These are phyloP conservation scores for Odontamblyopus lacepedii DNA, from an alignment of 2,797 vertebrate genomes.

Conservation along the genomic window DNA sequence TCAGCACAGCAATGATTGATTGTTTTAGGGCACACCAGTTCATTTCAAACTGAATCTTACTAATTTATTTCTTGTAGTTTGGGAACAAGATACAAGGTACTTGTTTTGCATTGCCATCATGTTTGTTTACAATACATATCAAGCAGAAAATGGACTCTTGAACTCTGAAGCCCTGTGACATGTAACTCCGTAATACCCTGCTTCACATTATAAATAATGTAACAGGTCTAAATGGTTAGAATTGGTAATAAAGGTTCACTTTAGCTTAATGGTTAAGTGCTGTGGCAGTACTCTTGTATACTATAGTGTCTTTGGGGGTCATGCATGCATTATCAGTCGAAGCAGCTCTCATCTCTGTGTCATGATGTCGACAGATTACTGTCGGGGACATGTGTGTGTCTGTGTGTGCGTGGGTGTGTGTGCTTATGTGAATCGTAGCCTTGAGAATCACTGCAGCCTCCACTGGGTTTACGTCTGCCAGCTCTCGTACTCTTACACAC, in stretches of 20 bases:
- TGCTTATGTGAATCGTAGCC: slow-evolving; percentile 33
- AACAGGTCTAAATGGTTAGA: background rate
- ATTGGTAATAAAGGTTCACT: slow-evolving; percentile 13
- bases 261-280: slow-evolving; percentile 16
- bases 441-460: slow-evolving; percentile 55
- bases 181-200: background rate
- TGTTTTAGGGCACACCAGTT: background rate
- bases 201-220: slow-evolving; percentile 5
- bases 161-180: background rate
- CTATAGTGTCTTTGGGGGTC: slow-evolving; percentile 26
- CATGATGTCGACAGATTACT: slow-evolving; percentile 71
- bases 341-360: slow-evolving; percentile 37
- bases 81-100: background rate
- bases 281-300: background rate
- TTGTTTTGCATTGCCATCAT: slow-evolving; percentile 39
- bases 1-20: background rate
- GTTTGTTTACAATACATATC: slow-evolving; percentile 52
- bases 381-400: slow-evolving; percentile 29
- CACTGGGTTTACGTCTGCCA: slow-evolving; percentile 64
- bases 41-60: background rate
- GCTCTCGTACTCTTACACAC: slow-evolving; percentile 29
- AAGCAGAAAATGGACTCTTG: slow-evolving; percentile 1
- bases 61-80: background rate
- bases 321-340: slow-evolving; percentile 35
- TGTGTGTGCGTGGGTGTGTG: background rate